These are phyloP conservation scores for Iphiclides podalirius DNA, from an alignment of 2,888 invertebrate genomes.

Conservation along the genomic window DNA sequence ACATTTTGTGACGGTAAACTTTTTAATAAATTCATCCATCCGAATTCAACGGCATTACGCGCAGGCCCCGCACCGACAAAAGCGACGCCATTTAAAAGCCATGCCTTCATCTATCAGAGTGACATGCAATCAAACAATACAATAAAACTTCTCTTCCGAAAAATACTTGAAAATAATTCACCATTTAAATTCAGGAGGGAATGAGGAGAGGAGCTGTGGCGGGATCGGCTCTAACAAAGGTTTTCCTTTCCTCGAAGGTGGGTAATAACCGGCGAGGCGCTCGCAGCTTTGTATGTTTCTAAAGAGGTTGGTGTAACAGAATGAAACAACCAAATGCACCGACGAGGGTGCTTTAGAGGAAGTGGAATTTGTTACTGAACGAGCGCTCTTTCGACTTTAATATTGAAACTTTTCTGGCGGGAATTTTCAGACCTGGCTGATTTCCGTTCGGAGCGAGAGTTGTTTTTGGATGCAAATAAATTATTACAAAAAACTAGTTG, in stretches of 20 bases:
- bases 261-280: conserved; percentile 65
- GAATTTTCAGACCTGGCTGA: conserved; percentile 19
- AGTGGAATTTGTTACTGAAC: conserved; percentile 49
- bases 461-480: too few relatives aligned
- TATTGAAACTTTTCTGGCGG: conserved; percentile 22
- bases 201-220: conserved; percentile 40
- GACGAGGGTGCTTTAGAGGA: conserved; percentile 46
- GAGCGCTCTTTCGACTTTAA: conserved; percentile 30
- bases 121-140: conserved; percentile 80
- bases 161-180: conserved; percentile 79
- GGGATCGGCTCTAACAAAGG: conserved; percentile 65
- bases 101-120: conserved; percentile 75
- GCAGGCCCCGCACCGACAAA: conserved; percentile 57
- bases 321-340: conserved; percentile 46
- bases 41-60: conserved; percentile 58
- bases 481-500: too few relatives aligned
- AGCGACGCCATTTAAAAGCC: conserved; percentile 62
- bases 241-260: conserved; percentile 39
- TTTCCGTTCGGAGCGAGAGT: conserved; percentile 8
- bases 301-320: conserved; percentile 56
- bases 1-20: conserved; percentile 52
- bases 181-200: conserved; percentile 77
- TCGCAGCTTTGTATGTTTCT: conserved; percentile 54
- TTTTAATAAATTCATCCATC: conserved; percentile 72
- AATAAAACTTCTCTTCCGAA: conserved; percentile 77